These are phyloP conservation scores for Drosophila leonis DNA, from an alignment of 2,888 invertebrate genomes.

Conservation along the genomic window DNA sequence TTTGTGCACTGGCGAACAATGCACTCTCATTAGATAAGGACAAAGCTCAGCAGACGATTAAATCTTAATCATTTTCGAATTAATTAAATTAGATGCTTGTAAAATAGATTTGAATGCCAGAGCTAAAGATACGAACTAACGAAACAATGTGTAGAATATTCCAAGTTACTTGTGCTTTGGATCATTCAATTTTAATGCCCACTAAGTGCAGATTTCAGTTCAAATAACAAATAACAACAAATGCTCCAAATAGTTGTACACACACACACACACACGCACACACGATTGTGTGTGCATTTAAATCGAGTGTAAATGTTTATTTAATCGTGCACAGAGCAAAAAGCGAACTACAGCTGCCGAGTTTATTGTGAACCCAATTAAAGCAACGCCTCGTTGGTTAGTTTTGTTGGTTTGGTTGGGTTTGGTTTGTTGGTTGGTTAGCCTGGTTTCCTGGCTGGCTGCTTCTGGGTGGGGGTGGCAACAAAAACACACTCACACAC, in stretches of 20 bases:
- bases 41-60: conserved; percentile 2
- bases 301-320: conserved; percentile 63
- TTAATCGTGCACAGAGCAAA: conserved; percentile 43
- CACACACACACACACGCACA: neutral
- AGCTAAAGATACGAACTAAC: neutral
- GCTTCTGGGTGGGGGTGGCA: neutral
- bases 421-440: conserved; percentile 21
- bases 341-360: conserved; percentile 28
- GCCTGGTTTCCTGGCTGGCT: conserved; percentile 16
- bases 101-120: conserved; percentile 4
- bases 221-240: conserved; percentile 28
- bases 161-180: conserved; percentile 16
- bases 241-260: conserved; percentile 29
- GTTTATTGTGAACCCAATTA: conserved; percentile 65
- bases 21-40: neutral
- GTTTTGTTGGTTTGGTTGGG: conserved; percentile 37
- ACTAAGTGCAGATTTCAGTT: conserved; percentile 8
- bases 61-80: conserved; percentile 14
- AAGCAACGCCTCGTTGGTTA: conserved; percentile 51
- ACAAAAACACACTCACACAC: neutral
- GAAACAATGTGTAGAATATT: conserved; percentile 12
- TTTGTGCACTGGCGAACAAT: neutral
- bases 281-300: conserved; percentile 43
- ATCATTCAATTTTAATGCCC: conserved; percentile 20
- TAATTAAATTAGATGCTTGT: conserved; percentile 11